These are phyloP conservation scores for Drosophila rhopaloa DNA, from an alignment of 1,140 invertebrate genomes.

Conservation along the genomic window DNA sequence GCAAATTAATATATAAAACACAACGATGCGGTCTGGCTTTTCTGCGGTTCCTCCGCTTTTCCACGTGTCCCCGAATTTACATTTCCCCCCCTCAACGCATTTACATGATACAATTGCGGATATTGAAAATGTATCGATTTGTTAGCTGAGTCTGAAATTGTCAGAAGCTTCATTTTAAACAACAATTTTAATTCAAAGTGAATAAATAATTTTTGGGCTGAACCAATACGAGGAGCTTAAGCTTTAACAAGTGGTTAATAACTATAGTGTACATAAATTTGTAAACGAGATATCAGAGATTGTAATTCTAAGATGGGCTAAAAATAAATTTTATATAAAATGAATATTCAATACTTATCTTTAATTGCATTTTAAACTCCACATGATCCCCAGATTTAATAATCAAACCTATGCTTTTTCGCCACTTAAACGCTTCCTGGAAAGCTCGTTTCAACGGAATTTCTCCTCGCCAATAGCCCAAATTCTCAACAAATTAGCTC, in stretches of 20 bases:
- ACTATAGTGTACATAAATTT: too few relatives aligned
- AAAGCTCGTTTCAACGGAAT: not conserved
- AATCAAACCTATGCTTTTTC: too few relatives aligned
- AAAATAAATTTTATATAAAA: too few relatives aligned
- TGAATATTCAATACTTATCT: too few relatives aligned
- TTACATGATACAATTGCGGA: conserved; percentile 45
- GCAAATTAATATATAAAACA: conserved; percentile 84
- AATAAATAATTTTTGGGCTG: not conserved
- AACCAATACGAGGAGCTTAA: not conserved
- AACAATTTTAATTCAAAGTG: conserved; percentile 1
- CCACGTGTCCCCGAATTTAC: conserved; percentile 14
- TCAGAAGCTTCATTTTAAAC: conserved; percentile 15
- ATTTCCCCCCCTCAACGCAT: conserved; percentile 14
- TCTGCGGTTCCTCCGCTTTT: conserved; percentile 25
- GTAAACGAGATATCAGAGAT: too few relatives aligned
- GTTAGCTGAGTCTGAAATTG: conserved; percentile 19
- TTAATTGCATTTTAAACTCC: not conserved
- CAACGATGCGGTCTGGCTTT: conserved; percentile 40
- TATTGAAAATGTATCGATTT: conserved; percentile 50
- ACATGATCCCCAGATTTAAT: not conserved
- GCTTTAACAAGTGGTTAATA: not conserved
- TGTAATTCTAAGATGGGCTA: too few relatives aligned
- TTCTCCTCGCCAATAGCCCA: not conserved
- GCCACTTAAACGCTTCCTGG: not conserved
- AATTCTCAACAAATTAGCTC: conserved; percentile 34